Evolutionary conservation across 2,113 vertebrate genomes (phyloP).

Genomic region (Mionectes macconnelli): DNA sequence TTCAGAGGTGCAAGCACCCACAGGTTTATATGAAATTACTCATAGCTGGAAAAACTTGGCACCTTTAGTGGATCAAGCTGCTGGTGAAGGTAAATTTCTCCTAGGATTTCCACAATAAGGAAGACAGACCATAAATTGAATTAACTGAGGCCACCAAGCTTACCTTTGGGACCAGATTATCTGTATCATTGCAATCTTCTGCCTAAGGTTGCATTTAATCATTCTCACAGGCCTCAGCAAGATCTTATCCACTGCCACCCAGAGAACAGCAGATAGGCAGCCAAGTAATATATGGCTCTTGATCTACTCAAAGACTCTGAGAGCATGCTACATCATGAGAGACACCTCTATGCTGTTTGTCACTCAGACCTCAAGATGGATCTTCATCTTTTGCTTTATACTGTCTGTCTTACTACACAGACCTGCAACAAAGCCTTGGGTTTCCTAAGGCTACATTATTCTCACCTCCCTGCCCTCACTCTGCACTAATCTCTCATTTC

Average conservation of each 20-base stretch:
- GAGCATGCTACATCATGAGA: not conserved
- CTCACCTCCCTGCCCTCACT: not conserved
- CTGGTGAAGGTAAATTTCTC: not conserved
- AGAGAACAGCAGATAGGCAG: not conserved
- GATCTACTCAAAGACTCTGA: not conserved
- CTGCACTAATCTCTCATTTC: not conserved
- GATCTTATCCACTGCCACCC: not conserved
- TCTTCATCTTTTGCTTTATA: not conserved
- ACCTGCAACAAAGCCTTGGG: not conserved
- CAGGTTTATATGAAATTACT: not conserved
- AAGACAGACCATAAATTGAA: not conserved
- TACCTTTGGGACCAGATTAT: conserved; percentile 12
- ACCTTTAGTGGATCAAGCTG: not conserved
- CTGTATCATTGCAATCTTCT: not conserved
- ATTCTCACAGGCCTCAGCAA: not conserved
- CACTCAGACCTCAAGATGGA: not conserved
- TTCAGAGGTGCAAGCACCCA: not conserved
- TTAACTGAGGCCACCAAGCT: conserved; percentile 28
- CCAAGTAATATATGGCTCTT: not conserved
- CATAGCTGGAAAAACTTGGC: not conserved
- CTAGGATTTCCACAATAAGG: not conserved
- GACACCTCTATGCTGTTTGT: not conserved
- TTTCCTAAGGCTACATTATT: not conserved
- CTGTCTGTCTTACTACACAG: not conserved
- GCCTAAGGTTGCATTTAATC: not conserved